Percentiles rank a stretch among this genome's conserved stretches.
Conservation (phyloP, 2,113 vertebrate genomes). For the Xyliphius kryptos region DNA sequence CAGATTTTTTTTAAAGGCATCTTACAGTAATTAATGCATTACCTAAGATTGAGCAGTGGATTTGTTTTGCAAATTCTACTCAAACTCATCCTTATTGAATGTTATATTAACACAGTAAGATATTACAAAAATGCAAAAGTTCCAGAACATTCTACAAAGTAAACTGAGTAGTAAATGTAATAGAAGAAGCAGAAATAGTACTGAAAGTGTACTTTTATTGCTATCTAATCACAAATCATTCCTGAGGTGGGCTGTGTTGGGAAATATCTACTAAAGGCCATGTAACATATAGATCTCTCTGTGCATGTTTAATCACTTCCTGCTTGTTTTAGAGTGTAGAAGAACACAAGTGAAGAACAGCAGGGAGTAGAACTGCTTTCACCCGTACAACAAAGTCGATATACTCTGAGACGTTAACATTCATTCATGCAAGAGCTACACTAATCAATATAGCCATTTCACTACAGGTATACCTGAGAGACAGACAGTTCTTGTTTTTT, state of each 20-base stretch:
- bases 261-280: neutral
- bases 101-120: no score
- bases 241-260: neutral
- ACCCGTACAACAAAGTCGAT: constrained; percentile 54
- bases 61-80: no score
- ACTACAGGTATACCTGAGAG: constrained; percentile 6
- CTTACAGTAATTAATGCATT: no score
- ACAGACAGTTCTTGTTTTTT: neutral
- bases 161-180: no score
- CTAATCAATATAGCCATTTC: constrained; percentile 61
- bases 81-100: no score
- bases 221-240: no score
- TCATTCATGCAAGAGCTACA: constrained; percentile 58
- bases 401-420: constrained; percentile 43
- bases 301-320: constrained; percentile 9
- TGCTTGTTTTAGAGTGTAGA: constrained; percentile 30
- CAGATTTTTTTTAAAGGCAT: no score
- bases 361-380: constrained; percentile 25
- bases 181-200: no score
- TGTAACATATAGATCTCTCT: neutral
- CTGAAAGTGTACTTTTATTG: no score
- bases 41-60: no score
- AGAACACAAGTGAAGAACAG: constrained; percentile 26
- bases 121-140: no score
- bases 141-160: no score